Base-by-base conservation (phyloP, 2,797 vertebrate genomes). In the Vespertilio murinus region DNA sequence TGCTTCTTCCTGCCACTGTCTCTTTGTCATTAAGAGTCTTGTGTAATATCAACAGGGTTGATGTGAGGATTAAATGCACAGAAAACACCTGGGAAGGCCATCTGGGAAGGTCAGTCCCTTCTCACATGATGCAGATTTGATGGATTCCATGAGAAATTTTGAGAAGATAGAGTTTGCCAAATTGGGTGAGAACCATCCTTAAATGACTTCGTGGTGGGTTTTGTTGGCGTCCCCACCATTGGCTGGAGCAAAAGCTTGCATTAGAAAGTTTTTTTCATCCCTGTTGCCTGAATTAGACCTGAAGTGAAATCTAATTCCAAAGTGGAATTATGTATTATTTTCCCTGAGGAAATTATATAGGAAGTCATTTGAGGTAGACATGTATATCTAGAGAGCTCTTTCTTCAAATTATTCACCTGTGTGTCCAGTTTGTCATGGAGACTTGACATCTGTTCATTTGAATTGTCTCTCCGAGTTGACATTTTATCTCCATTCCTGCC, bases 281-380 rank as follows among this genome's bases (percentile, higher is more conserved):
- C 38, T 30, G 5, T 13, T 83, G 75, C 47, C 23, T 86, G 81
- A 95, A 90, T 94, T 45, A 88, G 70, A 61, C 23, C 3, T 3
- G 56, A 75, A 92, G 35, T 90, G 28, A 93, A 74, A 73, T 86
- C 22, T 61, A 81, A 42, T 56, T 91, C 40, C 42, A 42, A 92
- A 84, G 38, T 52, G 6, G 35, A 88, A 77, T 56, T 73, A 80
- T 61, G 45, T 61, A 45, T 70, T 40, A 64, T 91, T 88, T 95
- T 83, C 33, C 67, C 40, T 73, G 38, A 81, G 56, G 78, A 88
- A 54, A 85, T 38, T 20, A 82, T 6, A 59, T 5, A 91, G 8
- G 30, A 25, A 82, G 38, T 78, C 22, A 35, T 42, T 83, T 64
- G 67, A 86, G 28, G 33, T 86, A 23, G 18, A 79, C 28, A 4